These are phyloP conservation scores for Echeneis naucrates DNA, from an alignment of 2,797 vertebrate species.

Conservation along the genomic window DNA sequence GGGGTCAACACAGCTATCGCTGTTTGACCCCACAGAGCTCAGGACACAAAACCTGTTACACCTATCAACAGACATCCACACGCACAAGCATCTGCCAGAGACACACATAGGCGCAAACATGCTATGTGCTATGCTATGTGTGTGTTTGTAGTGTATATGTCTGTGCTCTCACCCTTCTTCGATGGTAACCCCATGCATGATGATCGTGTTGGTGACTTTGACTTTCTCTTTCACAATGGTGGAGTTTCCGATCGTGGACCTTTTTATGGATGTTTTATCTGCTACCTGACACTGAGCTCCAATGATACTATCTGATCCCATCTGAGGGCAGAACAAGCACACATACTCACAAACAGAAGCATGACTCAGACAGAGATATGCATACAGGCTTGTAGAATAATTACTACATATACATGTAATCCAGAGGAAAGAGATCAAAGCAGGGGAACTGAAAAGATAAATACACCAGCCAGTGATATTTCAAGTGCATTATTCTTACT, in stretches of 20 bases:
- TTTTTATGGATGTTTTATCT: conserved; percentile 95
- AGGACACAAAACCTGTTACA: conserved; percentile 79
- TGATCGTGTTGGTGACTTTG: conserved; percentile 94
- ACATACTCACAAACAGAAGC: not conserved
- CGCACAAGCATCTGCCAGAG: conserved; percentile 19
- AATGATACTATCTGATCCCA: conserved; percentile 93
- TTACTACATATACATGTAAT: not conserved
- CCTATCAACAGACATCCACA: conserved; percentile 53
- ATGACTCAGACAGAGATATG: not conserved
- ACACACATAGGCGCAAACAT: not conserved
- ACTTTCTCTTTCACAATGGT: conserved; percentile 91
- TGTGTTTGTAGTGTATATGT: conserved; percentile 20
- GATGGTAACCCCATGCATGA: conserved; percentile 97
- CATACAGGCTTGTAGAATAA: not conserved
- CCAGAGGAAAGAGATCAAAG: not conserved
- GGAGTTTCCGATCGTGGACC: conserved; percentile 89
- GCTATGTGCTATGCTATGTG: too few relatives aligned
- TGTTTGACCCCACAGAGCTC: conserved; percentile 75
- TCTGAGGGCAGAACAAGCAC: conserved; percentile 73
- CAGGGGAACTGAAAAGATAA: not conserved
- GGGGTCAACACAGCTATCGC: conserved; percentile 76
- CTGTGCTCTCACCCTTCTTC: conserved; percentile 92
- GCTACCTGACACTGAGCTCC: conserved; percentile 90
- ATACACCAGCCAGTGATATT: not conserved
- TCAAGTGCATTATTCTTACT: conserved; percentile 78